Percentiles rank a stretch among this genome's conserved stretches.
phyloP scores from a whole-genome alignment of 1,140 invertebrate species.

The Zeugodacus cucurbitae region DNA sequence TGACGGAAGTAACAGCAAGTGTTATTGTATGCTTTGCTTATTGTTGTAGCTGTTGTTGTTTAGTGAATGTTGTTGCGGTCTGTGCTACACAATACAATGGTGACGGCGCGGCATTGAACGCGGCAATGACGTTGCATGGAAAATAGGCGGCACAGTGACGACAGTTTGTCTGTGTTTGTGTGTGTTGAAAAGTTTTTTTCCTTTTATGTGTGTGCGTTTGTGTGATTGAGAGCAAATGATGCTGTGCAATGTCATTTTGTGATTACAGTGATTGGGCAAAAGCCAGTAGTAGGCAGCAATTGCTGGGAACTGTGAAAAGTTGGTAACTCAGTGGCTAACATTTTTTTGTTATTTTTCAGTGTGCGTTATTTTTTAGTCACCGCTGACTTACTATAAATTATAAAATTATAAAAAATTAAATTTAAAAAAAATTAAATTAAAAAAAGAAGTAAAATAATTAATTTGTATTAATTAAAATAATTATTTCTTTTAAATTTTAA shows the following conservation, averaged over 20 bases:
- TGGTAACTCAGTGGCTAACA: not conserved
- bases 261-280: not conserved
- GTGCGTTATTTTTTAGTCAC: too few relatives aligned
- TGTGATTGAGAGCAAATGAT: not conserved
- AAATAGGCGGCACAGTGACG: not conserved
- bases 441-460: too few relatives aligned
- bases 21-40: not conserved
- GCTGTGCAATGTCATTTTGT: not conserved
- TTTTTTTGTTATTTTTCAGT: too few relatives aligned
- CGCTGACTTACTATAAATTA: too few relatives aligned
- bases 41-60: not conserved
- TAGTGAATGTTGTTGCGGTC: not conserved
- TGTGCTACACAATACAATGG: not conserved
- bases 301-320: not conserved
- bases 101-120: not conserved
- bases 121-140: slow-evolving; percentile 11
- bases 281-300: not conserved
- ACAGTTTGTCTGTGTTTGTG: not conserved
- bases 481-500: too few relatives aligned
- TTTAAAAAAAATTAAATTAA: too few relatives aligned
- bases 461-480: too few relatives aligned
- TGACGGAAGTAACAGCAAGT: slow-evolving; percentile 12
- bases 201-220: not conserved
- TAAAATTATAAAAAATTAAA: too few relatives aligned
- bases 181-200: not conserved